These are phyloP conservation scores for Buphagus erythrorhynchus DNA, from an alignment of 2,797 vertebrate genomes.

Conservation along the genomic window DNA sequence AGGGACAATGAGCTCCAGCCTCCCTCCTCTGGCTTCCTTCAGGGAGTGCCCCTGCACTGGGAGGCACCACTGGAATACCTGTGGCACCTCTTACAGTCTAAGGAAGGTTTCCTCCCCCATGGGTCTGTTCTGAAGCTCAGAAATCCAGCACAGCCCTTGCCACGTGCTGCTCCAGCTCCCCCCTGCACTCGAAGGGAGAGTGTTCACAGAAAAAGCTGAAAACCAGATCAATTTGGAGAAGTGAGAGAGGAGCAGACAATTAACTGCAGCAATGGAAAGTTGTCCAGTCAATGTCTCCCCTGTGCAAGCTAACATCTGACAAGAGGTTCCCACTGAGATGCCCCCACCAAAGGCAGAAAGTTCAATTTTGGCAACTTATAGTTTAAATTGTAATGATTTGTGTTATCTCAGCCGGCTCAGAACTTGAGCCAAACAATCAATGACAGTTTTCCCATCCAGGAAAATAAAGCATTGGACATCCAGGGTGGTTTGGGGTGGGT, in stretches of 20 bases:
- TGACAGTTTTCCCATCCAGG: neutral
- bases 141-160: neutral
- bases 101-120: neutral
- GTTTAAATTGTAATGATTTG: neutral
- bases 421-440: neutral
- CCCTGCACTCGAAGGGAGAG: neutral
- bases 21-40: neutral
- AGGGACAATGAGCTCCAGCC: rapidly evolving
- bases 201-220: neutral
- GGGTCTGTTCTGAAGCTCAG: neutral
- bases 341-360: neutral
- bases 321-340: neutral
- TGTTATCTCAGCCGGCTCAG: neutral
- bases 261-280: neutral
- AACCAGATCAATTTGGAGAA: neutral
- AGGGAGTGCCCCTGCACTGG: neutral
- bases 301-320: neutral
- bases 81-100: neutral
- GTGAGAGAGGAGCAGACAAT: neutral
- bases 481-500: no score
- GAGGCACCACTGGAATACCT: neutral
- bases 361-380: neutral
- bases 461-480: neutral
- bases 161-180: neutral
- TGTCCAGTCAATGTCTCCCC: neutral